Evolutionary conservation across 92 coral and sea anemone species (phyloP).

Genomic region (Actinostola sp.): DNA sequence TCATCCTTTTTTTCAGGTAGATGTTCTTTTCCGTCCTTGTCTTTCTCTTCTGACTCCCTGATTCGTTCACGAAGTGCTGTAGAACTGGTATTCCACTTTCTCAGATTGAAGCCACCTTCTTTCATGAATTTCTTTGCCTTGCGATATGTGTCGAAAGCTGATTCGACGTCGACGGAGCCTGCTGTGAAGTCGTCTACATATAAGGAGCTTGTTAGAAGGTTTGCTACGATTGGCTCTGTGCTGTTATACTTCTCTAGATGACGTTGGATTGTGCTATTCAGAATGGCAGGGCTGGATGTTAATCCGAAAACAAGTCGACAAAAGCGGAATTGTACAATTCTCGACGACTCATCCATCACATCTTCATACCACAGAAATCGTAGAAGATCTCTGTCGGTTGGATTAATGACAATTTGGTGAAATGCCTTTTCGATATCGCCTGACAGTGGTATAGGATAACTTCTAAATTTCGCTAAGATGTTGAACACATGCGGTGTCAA

Average conservation of each 20-base stretch:
- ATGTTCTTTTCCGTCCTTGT: background rate
- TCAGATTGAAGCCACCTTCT: slow-evolving; percentile 47
- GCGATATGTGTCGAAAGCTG: slow-evolving; percentile 17
- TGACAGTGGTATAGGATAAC: slow-evolving; percentile 4
- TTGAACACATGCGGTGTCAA: slow-evolving; percentile 23
- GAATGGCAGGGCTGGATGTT: slow-evolving; percentile 33
- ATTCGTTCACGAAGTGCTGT: slow-evolving; percentile 8
- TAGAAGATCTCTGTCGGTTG: slow-evolving; percentile 26
- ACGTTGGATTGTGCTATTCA: slow-evolving; percentile 24
- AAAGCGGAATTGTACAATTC: slow-evolving; percentile 23
- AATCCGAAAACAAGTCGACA: slow-evolving; percentile 50
- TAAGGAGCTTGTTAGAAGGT: slow-evolving; percentile 20
- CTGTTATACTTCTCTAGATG: slow-evolving; percentile 26
- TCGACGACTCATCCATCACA: slow-evolving; percentile 1
- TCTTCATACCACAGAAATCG: slow-evolving; percentile 45
- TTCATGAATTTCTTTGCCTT: slow-evolving; percentile 16
- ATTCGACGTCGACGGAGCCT: slow-evolving; percentile 31
- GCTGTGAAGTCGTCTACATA: slow-evolving; percentile 48
- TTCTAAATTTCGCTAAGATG: slow-evolving; percentile 13
- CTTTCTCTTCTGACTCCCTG: background rate
- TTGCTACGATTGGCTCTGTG: slow-evolving; percentile 15
- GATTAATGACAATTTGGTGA: slow-evolving; percentile 10
- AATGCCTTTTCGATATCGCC: slow-evolving; percentile 54
- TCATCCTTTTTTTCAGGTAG: no score
- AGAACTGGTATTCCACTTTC: slow-evolving; percentile 49